Evolutionary conservation across 2,888 invertebrate species (phyloP), one percentile per base, ranked within the genome.

Genomic region (Melitaea athalia): DNA sequence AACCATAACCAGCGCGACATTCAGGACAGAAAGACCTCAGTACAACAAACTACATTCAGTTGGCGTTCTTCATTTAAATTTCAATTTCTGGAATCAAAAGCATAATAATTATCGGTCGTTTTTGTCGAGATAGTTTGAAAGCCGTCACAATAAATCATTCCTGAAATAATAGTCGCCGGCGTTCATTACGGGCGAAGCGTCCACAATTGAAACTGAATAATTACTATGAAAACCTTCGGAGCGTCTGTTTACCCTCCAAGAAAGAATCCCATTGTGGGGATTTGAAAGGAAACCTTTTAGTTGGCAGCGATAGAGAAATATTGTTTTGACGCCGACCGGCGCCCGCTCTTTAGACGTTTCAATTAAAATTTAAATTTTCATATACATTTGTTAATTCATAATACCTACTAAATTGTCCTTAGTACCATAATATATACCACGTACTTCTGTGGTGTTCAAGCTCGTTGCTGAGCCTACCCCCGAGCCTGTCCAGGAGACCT

Each of bases 231-330:
- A 52, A 38, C 61, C 57, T 67, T 57, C 33, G 38, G 65, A 61
- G 55, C 55, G 55, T n/a, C 42, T 62, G 67, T 67, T 67, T 67
- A 66, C 61, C 60, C 66, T 66, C 59, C 55, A 67, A 67, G 67
- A 67, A 67, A 62, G 67, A 50, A 67, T 61, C 61, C 61, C 55
- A 67, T 67, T 67, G 67, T 62, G 67, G 57, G 55, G 47, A 55
- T 67, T 57, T 67, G 55, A 67, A 67, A 67, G 67, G 49, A 67
- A 66, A 67, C 62, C 67, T 62, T 67, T 67, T 67, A 67, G 62
- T 62, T 67, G 42, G 42, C 42, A 66, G 47, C 53, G 47, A 66
- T 66, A 55, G 62, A 67, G 61, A 15, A 62, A 67, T 67, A 67
- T 67, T 67, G 61, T 67, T 67, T 55, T 49, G 66, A 66, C 53